Evolutionary conservation across 2,113 vertebrate species (phyloP), one percentile per base, ranked within the genome.

Genomic region (Gambusia affinis): DNA sequence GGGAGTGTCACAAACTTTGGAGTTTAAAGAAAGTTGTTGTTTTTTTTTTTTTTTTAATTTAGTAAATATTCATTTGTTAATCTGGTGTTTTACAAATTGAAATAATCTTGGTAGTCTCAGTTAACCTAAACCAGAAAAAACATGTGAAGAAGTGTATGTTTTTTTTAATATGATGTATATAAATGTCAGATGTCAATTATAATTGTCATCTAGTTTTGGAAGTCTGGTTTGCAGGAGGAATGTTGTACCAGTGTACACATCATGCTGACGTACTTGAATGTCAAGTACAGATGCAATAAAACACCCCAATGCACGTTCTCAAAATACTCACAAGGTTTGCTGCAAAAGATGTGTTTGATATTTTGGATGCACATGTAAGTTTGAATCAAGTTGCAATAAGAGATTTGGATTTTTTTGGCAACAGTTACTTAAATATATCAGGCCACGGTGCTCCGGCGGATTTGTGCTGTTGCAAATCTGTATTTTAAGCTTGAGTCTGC

Each of bases 161-260:
- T 35, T 35, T 8, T 35, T 8, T 33, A 8, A 8, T 35, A 8
- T 35, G 33, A 1, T 37, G 35, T 37, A 37, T 37, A 11, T 37
- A 37, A 37, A 37, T 37, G 10, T 37, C 10, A 37, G 10, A 37
- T 0, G 10, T 37, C 35, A 37, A 37, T 37, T 37, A 37, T 10
- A 37, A 37, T 37, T 37, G 35, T 37, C 10, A 37, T 37, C 35
- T 37, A 37, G 35, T 37, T 37, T 37, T 37, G 10, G 35, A 47
- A 47, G 77, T 70, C 75, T 79, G 77, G 69, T 85, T 60, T 73
- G 27, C 70, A 39, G 63, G 30, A 70, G 73, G 79, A 54, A n/a
- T 61, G 61, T 64, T 61, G 60, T 81, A 68, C 72, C 64, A 72
- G 80, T 72, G 70, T 75, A 60, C 42, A 61, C 0, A 42, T 42